Percentiles rank a stretch among this genome's conserved stretches.
phyloP scores from a whole-genome alignment of 2,888 invertebrate genomes.

The Deroplatys truncata region DNA sequence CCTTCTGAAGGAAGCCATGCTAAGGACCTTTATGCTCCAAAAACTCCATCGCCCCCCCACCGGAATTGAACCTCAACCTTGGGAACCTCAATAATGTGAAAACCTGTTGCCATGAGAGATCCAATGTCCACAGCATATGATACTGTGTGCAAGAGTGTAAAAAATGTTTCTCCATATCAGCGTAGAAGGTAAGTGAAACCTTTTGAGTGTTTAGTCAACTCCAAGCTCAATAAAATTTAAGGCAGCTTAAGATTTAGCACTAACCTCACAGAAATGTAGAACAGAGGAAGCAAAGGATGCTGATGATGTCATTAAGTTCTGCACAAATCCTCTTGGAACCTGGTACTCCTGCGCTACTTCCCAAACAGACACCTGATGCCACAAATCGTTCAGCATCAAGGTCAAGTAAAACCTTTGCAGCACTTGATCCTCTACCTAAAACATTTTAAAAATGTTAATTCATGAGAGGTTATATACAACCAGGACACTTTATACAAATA shows the following conservation, averaged over 20 bases:
- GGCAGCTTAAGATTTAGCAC: not conserved
- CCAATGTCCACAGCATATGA: too few relatives aligned
- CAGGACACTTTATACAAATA: not conserved
- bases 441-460: conserved; percentile 22
- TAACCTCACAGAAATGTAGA: conserved; percentile 70
- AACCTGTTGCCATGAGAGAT: too few relatives aligned
- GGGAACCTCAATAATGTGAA: too few relatives aligned
- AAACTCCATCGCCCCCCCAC: too few relatives aligned
- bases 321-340: conserved; percentile 74
- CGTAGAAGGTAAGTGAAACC: too few relatives aligned
- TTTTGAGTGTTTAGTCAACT: too few relatives aligned
- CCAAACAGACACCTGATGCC: conserved; percentile 63
- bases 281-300: conserved; percentile 72
- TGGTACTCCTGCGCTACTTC: conserved; percentile 66
- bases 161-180: too few relatives aligned
- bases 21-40: too few relatives aligned
- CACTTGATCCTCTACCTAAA: conserved; percentile 58
- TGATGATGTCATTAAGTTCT: conserved; percentile 67
- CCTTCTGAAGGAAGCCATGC: too few relatives aligned
- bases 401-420: conserved; percentile 80
- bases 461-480: not conserved
- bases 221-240: too few relatives aligned
- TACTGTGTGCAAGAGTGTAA: too few relatives aligned
- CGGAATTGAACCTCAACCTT: too few relatives aligned
- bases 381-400: conserved; percentile 76